Base-by-base conservation (phyloP, 2,797 vertebrate genomes). In the Sparidentex hasta region DNA sequence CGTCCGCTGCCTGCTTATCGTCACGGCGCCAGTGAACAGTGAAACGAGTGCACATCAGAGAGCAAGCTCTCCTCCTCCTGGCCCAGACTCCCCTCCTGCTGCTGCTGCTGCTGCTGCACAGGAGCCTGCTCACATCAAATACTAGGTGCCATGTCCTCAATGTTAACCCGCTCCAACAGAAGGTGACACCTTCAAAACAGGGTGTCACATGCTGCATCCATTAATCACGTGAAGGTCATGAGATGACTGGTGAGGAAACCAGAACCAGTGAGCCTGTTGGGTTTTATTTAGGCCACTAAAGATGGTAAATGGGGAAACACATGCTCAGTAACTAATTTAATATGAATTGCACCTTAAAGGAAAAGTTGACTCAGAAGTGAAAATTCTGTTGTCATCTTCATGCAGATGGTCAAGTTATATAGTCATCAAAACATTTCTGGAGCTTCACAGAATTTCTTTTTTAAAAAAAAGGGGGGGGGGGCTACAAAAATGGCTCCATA, bases 11-110 rank as follows among this genome's bases (percentile, higher is more conserved):
- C 90, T 87, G 89, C 88, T 86, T 84, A 86, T 90, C 92, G 93
- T 94, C 93, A 94, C 92, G 80, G 91, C 87, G 89, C 82, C 90
- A 91, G 86, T 82, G 81, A 92, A 87, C 89, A 88, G 90, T 84
- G 85, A 88, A 84, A 83, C 73, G 81, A 91, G 90, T 50, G 79
- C 54, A 83, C 78, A 86, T 55, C 81, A 86, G 70, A 77, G 78
- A 85, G 67, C 41, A 17, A 81, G 80, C 88, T 16, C 87, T 84
- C 63, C 84, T 62, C 74, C 83, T 76, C 71, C 56, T 59, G 46
- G 9, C 21, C 46, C 73, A 27, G 4, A 52, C 78, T 55, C 72
- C 51, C 67, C 52, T n/a, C 18, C 47, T 48, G 14, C 87, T 84
- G 61, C 85, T 64, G 73, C 84, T 76, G 68, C 82, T 83, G 71